A percentile compares a stretch with the other conserved stretches of the same genome.
phyloP scores from a whole-genome alignment of 2,888 invertebrate species.

The Phytoseiulus persimilis region DNA sequence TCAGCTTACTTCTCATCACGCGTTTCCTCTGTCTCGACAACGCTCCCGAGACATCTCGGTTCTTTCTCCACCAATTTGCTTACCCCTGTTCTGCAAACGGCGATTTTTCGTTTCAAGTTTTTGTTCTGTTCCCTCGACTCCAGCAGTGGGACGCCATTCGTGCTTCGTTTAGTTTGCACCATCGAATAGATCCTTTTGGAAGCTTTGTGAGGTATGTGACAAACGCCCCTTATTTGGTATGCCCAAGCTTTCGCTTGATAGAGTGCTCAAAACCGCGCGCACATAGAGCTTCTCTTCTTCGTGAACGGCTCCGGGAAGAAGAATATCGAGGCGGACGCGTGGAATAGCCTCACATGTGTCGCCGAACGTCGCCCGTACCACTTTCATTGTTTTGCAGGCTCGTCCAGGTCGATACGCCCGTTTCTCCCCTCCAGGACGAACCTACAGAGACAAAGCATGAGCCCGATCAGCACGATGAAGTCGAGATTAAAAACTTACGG shows the following conservation, averaged over 20 bases:
- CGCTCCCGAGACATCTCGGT: no score
- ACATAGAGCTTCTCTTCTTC: no score
- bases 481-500: not conserved
- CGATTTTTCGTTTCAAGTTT: not conserved
- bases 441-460: not conserved
- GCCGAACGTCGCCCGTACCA: not conserved
- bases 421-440: not conserved
- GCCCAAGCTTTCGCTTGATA: not conserved
- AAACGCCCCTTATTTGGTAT: not conserved
- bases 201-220: not conserved
- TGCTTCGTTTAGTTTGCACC: not conserved
- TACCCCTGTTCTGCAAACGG: no score
- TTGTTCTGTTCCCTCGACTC: not conserved
- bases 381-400: not conserved
- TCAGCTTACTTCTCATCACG: no score
- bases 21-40: no score
- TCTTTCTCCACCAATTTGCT: no score
- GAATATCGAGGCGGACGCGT: no score
- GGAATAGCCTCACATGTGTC: no score
- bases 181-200: not conserved
- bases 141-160: not conserved
- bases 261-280: not conserved
- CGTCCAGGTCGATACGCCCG: constrained; percentile 15
- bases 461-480: not conserved
- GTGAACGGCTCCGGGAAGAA: no score